A percentile compares a stretch with the other conserved stretches of the same genome.
Evolutionary conservation across 2,888 invertebrate species (phyloP).

Genomic region (Clanis bilineata): DNA sequence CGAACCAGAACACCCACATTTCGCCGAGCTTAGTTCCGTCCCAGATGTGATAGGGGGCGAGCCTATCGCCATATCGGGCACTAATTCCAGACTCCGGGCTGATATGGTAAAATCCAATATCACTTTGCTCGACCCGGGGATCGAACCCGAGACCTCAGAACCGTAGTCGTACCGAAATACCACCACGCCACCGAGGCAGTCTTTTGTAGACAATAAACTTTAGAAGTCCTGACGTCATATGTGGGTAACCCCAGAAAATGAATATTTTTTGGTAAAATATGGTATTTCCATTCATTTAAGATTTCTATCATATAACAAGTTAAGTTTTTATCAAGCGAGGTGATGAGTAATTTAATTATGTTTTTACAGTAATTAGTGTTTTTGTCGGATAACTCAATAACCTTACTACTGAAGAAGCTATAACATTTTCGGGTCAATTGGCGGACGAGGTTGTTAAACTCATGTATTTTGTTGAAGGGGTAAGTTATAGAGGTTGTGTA

Average conservation of each 20-base stretch:
- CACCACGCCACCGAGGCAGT: no score
- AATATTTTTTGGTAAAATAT: background rate
- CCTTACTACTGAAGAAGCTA: background rate
- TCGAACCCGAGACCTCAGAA: no score
- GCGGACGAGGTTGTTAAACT: background rate
- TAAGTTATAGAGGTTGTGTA: no score
- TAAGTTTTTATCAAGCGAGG: background rate
- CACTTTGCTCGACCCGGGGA: no score
- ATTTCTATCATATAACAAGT: background rate
- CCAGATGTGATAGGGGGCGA: no score
- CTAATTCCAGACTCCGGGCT: no score
- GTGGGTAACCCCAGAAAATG: background rate
- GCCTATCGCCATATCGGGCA: no score
- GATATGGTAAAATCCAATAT: no score
- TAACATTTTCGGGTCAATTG: background rate
- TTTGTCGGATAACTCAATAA: background rate
- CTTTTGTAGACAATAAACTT: no score
- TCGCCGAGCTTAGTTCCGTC: no score
- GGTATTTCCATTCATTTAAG: constrained; percentile 1
- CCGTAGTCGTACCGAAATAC: no score
- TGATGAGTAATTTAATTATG: background rate
- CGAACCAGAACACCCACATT: no score
- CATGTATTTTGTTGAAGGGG: background rate
- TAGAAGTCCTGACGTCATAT: background rate
- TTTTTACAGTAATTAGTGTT: background rate